These are phyloP conservation scores for Colletes latitarsis DNA, from an alignment of 1,140 invertebrate genomes.

Conservation along the genomic window DNA sequence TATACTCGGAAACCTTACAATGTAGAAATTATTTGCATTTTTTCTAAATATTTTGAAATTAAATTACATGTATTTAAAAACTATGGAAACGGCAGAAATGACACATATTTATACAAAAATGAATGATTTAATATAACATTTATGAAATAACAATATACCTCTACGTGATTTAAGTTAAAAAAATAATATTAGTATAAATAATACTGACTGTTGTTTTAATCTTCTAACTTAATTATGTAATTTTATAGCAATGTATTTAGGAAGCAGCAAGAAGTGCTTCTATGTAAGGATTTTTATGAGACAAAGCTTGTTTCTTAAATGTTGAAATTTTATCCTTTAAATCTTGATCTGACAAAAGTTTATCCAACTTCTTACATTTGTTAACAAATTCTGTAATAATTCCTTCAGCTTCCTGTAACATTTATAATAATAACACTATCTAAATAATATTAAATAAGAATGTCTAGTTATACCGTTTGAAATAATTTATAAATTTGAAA, in stretches of 20 bases:
- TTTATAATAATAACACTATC: conserved; percentile 28
- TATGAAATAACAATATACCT: background rate
- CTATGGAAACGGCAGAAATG: background rate
- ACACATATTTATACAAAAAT: conserved; percentile 12
- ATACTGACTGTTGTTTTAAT: conserved; percentile 32
- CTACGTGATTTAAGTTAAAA: background rate
- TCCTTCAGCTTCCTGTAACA: conserved; percentile 81
- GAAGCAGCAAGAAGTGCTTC: conserved; percentile 61
- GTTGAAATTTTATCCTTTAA: conserved; percentile 77
- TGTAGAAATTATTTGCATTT: background rate
- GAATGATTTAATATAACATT: conserved; percentile 25
- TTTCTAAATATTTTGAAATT: background rate
- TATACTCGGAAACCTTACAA: too few relatives aligned
- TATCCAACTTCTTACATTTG: conserved; percentile 80
- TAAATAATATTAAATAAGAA: conserved; percentile 6
- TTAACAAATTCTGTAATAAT: conserved; percentile 82
- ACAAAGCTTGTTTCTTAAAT: conserved; percentile 79
- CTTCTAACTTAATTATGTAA: background rate
- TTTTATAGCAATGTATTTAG: conserved; percentile 1
- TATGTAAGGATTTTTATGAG: conserved; percentile 82
- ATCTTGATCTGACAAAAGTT: conserved; percentile 75
- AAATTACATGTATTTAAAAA: too few relatives aligned
- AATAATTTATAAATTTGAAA: background rate
- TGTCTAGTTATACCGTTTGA: conserved; percentile 30
- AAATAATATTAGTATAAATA: conserved; percentile 34